Evolutionary conservation across 1,140 invertebrate genomes (phyloP).

Genomic region (Drosophila nigrodunni): DNA sequence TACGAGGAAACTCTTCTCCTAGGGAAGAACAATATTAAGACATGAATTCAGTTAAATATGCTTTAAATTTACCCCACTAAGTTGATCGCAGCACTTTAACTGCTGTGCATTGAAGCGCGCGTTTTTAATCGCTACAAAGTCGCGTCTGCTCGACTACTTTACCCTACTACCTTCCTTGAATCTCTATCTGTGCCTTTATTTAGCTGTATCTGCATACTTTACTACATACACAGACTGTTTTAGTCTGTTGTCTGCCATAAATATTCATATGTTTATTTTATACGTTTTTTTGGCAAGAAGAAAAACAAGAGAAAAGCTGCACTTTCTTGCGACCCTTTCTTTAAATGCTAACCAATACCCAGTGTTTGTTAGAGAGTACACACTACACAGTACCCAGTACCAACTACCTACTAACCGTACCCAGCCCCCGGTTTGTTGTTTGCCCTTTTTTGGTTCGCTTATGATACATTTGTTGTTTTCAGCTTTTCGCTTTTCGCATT

Average conservation of each 20-base stretch:
- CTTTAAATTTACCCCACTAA: neutral
- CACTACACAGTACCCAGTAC: neutral
- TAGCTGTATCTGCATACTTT: constrained; percentile 1
- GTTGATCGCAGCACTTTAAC: constrained; percentile 27
- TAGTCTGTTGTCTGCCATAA: constrained; percentile 46
- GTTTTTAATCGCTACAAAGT: constrained; percentile 27
- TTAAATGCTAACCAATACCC: neutral
- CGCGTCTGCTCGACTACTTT: constrained; percentile 20
- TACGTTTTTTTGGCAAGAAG: constrained; percentile 13
- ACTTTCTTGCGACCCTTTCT: constrained; percentile 23
- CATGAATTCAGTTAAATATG: too few species aligned
- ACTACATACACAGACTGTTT: neutral
- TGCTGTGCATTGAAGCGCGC: constrained; percentile 1
- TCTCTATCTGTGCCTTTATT: neutral
- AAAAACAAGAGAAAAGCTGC: constrained; percentile 25
- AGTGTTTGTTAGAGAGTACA: neutral
- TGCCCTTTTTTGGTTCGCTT: constrained; percentile 16
- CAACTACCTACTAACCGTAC: neutral
- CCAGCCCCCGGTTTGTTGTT: neutral
- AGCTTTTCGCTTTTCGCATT: constrained; percentile 34
- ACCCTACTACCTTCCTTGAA: neutral
- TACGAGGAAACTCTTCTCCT: too few species aligned
- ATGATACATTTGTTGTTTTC: constrained; percentile 57
- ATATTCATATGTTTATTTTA: constrained; percentile 78
- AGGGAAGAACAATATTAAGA: too few species aligned